Base-by-base conservation (phyloP, 2,888 invertebrate genomes). In the Entomobrya proxima region DNA sequence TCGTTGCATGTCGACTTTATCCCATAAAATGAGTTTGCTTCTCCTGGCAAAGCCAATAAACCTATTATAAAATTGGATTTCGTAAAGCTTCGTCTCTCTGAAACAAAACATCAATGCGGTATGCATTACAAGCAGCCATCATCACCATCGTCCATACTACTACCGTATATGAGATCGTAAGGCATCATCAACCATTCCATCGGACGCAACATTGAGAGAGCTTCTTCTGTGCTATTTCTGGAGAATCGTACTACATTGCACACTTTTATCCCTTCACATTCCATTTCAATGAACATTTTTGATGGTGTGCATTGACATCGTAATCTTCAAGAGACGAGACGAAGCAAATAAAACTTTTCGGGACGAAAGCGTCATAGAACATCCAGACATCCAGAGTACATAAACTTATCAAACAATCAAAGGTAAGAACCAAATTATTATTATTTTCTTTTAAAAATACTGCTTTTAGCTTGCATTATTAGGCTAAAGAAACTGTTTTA, bases 11-110 rank as follows among this genome's bases (percentile, higher is more conserved):
- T 32, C 1, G 15, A 24, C 40, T 6, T n/a, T 30, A 30, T 30
- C 32, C 30, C 30, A 67, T 15, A 15, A 72, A 47, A 27, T 32
- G 32, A 52, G 24, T 32, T 21, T 69, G 40, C 69, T 40, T 37
- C 9, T 32, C 11, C 5, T 64, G 18, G 18, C n/a, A 35, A 74
- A 74, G 74, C 32, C 18, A 74, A 52, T 74, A 74, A 74, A 52
- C 74, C 18, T 35, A 47, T 18, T 30, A 72, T 44, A 67, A 50
- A 50, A 74, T 74, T 52, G 35, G 32, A 74, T 52, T 52, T 52
- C 52, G 32, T 74, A 52, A 18, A 74, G 35, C 32, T 52, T 35
- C 18, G 27, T 55, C 18, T 13, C 27, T 24, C 13, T 11, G 21
- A 24, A 24, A 55, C 18, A 44, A 7, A 44, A 44, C 44, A 44